Percentiles rank a stretch among this genome's conserved stretches.
Conservation (phyloP, 2,888 invertebrate genomes). For the Oxytorus armatus region DNA sequence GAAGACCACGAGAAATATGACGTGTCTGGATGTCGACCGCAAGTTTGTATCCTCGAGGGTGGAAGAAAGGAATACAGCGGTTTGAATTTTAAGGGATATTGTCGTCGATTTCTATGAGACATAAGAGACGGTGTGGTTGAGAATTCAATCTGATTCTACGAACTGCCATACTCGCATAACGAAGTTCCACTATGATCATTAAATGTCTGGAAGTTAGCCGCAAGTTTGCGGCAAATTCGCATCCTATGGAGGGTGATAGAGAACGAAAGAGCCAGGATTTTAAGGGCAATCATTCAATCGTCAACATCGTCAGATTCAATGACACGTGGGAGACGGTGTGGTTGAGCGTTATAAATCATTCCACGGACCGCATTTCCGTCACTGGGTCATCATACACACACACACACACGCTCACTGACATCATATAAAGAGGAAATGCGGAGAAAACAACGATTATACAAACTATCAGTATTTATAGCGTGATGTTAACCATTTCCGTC, state of each 20-base stretch:
- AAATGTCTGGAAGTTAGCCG: too few species aligned
- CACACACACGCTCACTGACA: neutral
- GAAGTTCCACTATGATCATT: too few species aligned
- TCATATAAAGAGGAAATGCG: neutral
- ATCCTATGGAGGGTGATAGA: too few species aligned
- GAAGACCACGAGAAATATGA: neutral
- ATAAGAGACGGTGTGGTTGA: neutral
- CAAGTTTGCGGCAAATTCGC: too few species aligned
- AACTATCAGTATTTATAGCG: slow-evolving; percentile 22
- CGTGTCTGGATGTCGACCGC: neutral
- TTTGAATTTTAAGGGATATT: neutral
- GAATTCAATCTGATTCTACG: too few species aligned
- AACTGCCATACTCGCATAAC: too few species aligned
- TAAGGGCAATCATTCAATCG: too few species aligned
- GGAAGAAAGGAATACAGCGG: neutral
- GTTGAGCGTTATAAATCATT: slow-evolving; percentile 37
- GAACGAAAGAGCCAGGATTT: too few species aligned
- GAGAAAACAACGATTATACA: slow-evolving; percentile 13
- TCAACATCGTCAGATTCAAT: neutral
- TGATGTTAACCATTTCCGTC: slow-evolving; percentile 33
- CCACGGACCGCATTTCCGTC: slow-evolving; percentile 26
- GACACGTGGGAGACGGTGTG: slow-evolving; percentile 1
- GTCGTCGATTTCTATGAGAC: too few species aligned
- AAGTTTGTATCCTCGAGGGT: slow-evolving; percentile 10
- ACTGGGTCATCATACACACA: neutral